Evolutionary conservation across 2,113 vertebrate genomes (phyloP).

Genomic region (Zapornia atra): DNA sequence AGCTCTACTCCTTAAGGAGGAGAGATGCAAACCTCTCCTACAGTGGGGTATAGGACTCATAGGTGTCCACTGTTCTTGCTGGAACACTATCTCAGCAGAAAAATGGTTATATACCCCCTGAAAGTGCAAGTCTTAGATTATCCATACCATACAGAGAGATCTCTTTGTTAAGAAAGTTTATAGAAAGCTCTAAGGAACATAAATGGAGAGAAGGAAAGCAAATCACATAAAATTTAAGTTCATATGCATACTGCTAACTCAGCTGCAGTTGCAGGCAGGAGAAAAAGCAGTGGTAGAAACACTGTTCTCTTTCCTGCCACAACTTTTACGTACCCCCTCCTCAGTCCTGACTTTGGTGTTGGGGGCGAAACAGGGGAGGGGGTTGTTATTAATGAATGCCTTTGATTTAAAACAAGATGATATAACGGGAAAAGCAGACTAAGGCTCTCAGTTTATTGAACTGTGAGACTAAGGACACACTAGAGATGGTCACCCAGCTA

Average conservation of each 20-base stretch:
- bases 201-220: not conserved
- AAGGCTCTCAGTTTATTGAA: not conserved
- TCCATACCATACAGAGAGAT: not conserved
- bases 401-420: not conserved
- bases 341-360: not conserved
- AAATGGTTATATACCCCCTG: not conserved
- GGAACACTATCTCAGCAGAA: not conserved
- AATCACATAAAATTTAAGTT: not conserved
- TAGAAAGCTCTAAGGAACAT: not conserved
- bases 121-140: not conserved
- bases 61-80: not conserved
- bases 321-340: not conserved
- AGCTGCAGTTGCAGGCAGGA: not conserved
- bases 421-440: not conserved
- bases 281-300: not conserved
- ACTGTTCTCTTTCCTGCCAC: not conserved
- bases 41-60: rapidly evolving
- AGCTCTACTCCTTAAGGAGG: not conserved
- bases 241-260: not conserved
- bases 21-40: not conserved
- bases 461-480: not conserved
- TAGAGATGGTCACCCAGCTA: not conserved
- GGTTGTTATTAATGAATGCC: not conserved
- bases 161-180: not conserved
- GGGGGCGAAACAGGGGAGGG: rapidly evolving